Evolutionary conservation across 2,888 invertebrate genomes (phyloP).

Genomic region (Hypomecis atomaria): DNA sequence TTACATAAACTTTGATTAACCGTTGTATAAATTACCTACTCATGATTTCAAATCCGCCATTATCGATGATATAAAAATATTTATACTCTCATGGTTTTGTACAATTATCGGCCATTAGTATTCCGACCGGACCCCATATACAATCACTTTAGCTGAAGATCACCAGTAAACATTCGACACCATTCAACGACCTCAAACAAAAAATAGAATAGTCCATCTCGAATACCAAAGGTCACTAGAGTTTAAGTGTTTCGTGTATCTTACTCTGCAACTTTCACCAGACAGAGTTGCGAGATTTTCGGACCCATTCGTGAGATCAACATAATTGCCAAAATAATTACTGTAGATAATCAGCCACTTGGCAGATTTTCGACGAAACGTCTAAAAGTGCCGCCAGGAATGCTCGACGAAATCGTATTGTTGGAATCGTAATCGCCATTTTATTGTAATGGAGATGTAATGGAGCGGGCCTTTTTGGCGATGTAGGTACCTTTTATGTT

Average conservation of each 20-base stretch:
- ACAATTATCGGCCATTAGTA: slow-evolving; percentile 16
- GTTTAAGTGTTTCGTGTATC: slow-evolving; percentile 58
- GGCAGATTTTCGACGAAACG: slow-evolving; percentile 42
- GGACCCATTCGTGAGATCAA: slow-evolving; percentile 48
- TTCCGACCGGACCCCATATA: slow-evolving; percentile 22
- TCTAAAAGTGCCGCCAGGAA: slow-evolving; percentile 24
- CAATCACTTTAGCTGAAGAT: slow-evolving; percentile 22
- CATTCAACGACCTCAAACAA: slow-evolving; percentile 38
- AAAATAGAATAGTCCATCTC: slow-evolving; percentile 42
- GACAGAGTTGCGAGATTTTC: slow-evolving; percentile 31
- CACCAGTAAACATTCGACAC: slow-evolving; percentile 23
- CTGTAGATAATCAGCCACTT: slow-evolving; percentile 39
- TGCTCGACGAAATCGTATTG: slow-evolving; percentile 14
- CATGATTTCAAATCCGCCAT: not conserved
- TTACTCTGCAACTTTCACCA: slow-evolving; percentile 69
- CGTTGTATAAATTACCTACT: too few species aligned
- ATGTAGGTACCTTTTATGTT: not conserved
- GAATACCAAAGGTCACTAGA: slow-evolving; percentile 65
- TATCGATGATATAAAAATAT: not conserved
- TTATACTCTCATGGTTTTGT: slow-evolving; percentile 1
- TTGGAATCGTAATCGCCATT: slow-evolving; percentile 17
- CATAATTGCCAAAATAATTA: slow-evolving; percentile 51
- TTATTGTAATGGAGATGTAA: slow-evolving; percentile 21
- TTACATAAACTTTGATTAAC: too few species aligned
- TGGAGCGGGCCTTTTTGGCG: slow-evolving; percentile 5